Evolutionary conservation across 2,113 vertebrate species (phyloP).

Genomic region (Malurus alboscapulatus): DNA sequence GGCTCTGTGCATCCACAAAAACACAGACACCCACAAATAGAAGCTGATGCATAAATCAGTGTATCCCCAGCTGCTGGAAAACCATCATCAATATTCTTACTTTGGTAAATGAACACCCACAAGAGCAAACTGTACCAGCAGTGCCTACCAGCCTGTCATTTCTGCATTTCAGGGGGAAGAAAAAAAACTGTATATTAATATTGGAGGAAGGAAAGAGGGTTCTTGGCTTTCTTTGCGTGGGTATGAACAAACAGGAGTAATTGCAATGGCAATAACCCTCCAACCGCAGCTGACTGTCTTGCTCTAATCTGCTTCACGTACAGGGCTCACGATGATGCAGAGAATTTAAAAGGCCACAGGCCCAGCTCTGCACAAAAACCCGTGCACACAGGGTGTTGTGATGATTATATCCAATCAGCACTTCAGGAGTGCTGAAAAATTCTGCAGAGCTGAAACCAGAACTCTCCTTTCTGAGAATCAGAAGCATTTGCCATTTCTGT

Average conservation of each 20-base stretch:
- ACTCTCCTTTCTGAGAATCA: background rate
- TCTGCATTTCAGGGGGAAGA: background rate
- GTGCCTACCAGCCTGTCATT: background rate
- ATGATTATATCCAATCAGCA: background rate
- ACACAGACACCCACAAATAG: background rate
- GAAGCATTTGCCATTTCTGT: background rate
- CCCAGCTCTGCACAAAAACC: background rate
- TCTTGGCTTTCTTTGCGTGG: background rate
- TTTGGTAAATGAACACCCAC: background rate
- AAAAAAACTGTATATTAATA: background rate
- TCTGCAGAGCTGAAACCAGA: background rate
- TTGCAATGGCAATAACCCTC: background rate
- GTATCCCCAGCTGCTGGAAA: background rate
- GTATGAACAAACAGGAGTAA: background rate
- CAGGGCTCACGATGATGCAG: accelerated
- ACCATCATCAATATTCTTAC: background rate
- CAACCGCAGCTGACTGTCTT: background rate
- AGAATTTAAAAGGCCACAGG: background rate
- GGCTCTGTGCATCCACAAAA: background rate
- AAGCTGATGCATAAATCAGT: background rate
- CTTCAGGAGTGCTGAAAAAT: background rate
- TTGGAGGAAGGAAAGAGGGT: background rate
- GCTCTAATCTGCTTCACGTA: background rate
- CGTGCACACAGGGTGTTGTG: background rate
- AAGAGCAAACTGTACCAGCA: background rate